Evolutionary conservation across 2,113 vertebrate species (phyloP).

Genomic region (Calidris pugnax): DNA sequence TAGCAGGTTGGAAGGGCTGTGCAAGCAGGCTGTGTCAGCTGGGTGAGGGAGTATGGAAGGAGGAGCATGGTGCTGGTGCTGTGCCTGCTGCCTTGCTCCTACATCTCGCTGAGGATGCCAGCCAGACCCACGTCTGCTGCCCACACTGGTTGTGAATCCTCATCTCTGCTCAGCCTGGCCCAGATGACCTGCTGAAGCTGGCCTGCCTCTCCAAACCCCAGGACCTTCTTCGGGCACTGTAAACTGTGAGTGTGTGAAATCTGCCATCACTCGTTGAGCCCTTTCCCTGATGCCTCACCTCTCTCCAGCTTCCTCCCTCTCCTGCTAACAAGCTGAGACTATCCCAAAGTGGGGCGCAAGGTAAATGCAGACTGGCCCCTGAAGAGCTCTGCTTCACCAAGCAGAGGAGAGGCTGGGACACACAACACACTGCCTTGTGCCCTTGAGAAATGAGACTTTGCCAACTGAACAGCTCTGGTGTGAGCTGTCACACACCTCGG

Average conservation of each 20-base stretch:
- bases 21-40: background rate
- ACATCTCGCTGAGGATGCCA: background rate
- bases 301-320: background rate
- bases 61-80: background rate
- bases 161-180: background rate
- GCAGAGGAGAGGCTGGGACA: background rate
- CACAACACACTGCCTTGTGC: accelerated
- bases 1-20: background rate
- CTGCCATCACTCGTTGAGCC: background rate
- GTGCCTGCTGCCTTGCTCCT: background rate
- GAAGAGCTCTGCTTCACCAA: background rate
- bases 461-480: background rate
- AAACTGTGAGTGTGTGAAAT: background rate
- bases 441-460: background rate
- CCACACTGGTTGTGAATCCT: accelerated
- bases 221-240: background rate
- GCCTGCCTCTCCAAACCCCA: background rate
- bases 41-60: background rate
- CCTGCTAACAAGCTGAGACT: background rate
- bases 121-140: accelerated
- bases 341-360: background rate
- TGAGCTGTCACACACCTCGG: background rate
- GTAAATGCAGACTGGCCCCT: background rate
- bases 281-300: background rate
- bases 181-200: background rate